Percentiles rank a stretch among this genome's conserved stretches.
Conservation (phyloP, 2,797 vertebrate species). For the Melanotaenia pygmaea region DNA sequence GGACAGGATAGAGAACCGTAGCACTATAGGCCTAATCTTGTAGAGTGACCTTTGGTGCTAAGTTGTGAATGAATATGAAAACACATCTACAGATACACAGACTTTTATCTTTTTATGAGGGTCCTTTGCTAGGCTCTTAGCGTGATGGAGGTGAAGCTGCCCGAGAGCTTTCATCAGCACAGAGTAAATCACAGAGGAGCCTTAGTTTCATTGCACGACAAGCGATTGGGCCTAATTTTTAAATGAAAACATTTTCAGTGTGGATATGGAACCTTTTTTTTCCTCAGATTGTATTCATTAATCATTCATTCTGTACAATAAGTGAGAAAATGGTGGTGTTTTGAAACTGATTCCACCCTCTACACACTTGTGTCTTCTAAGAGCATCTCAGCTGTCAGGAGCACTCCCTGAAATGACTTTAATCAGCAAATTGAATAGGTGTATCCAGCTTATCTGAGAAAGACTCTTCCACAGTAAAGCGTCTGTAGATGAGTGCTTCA, state of each 20-base stretch:
- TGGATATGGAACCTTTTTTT: slow-evolving; percentile 29
- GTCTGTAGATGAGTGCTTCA: slow-evolving; percentile 41
- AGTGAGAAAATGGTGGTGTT: slow-evolving; percentile 35
- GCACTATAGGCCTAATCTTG: background rate
- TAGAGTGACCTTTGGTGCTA: background rate
- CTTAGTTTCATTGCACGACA: slow-evolving; percentile 43
- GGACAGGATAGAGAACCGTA: background rate
- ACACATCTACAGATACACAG: slow-evolving; percentile 32
- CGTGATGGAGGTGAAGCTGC: slow-evolving; percentile 70
- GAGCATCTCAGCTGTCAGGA: slow-evolving; percentile 64
- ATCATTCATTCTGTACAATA: slow-evolving; percentile 46
- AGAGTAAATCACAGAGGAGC: slow-evolving; percentile 76
- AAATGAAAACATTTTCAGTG: slow-evolving; percentile 60
- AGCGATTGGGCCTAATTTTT: slow-evolving; percentile 46
- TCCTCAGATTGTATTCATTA: slow-evolving; percentile 17
- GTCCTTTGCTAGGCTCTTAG: slow-evolving; percentile 85
- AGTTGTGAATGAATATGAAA: slow-evolving; percentile 23
- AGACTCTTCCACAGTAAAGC: slow-evolving; percentile 50
- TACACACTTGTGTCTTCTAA: slow-evolving; percentile 58
- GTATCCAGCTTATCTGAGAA: slow-evolving; percentile 67
- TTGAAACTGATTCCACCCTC: slow-evolving; percentile 60
- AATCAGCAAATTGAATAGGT: slow-evolving; percentile 76
- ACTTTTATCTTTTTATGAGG: slow-evolving; percentile 57
- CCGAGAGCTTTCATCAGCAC: slow-evolving; percentile 84
- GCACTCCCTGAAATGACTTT: slow-evolving; percentile 65